Percentiles rank a stretch among this genome's conserved stretches.
Evolutionary conservation across 2,797 vertebrate genomes (phyloP).

Genomic region (Psittacula derbiana): DNA sequence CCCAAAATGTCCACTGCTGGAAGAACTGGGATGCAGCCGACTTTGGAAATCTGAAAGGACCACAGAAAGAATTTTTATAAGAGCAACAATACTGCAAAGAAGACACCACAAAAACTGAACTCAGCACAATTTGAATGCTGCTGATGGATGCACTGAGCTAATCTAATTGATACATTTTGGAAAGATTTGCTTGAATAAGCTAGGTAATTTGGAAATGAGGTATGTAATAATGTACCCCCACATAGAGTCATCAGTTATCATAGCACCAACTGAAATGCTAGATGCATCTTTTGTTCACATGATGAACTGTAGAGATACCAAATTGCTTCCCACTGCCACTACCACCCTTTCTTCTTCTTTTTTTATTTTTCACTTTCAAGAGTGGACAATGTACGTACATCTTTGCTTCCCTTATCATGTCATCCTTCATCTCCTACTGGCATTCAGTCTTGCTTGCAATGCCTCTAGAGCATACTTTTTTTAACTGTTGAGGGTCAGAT

Average conservation of each 20-base stretch:
- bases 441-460: neutral
- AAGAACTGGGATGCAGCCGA: conserved; percentile 39
- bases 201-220: conserved; percentile 19
- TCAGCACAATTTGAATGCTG: conserved; percentile 25
- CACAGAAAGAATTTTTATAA: conserved; percentile 38
- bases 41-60: conserved; percentile 41
- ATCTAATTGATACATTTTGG: conserved; percentile 23
- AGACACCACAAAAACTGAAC: conserved; percentile 33
- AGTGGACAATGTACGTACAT: neutral
- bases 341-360: neutral
- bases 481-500: neutral
- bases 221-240: neutral
- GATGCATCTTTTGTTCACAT: neutral
- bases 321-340: neutral
- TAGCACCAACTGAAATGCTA: neutral
- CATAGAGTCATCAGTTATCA: neutral
- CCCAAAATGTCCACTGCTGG: conserved; percentile 58
- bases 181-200: conserved; percentile 29
- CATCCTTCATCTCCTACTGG: neutral
- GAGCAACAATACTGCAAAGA: conserved; percentile 16
- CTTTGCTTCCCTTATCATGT: neutral
- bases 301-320: neutral
- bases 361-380: neutral
- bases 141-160: conserved; percentile 5
- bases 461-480: neutral